Base-by-base conservation (phyloP, 2,797 vertebrate genomes). In the Darevskia mixta region DNA sequence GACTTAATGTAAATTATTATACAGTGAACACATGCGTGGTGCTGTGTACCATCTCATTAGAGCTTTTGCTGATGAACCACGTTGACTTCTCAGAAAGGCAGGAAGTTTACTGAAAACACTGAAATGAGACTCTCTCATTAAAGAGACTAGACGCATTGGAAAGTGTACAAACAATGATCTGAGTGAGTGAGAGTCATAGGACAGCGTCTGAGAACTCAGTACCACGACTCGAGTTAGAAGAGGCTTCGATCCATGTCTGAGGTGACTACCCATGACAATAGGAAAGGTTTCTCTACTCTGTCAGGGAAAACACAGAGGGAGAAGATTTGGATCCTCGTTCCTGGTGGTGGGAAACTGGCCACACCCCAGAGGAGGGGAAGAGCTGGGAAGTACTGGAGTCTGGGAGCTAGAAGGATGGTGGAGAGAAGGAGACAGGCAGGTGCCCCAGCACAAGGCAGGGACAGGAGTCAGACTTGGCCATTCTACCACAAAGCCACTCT, bases 1-100 rank as follows among this genome's bases (percentile, higher is more conserved):
- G 97, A 96, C 94, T 97, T 97, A 97, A 94, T 94, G 94, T 96
- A 96, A 93, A 95, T 94, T 93, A 92, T 90, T 95, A 92, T 94
- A 95, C 90, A 91, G 79, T 82, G 83, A 38, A 76, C 80, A 86
- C 93, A 93, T 89, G 92, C 67, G 90, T 91, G 91, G 87, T 29
- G 73, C 5, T 80, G 86, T 81, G 89, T 91, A 80, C 82, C 32
- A 35, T 91, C 45, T 49, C 83, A 81, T 85, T 86, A 79, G 88
- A 91, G 82, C 73, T 86, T 55, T 23, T 61, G 90, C 79, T 93
- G 86, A 90, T 89, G 69, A 95, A 78, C 77, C 45, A 7, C 87
- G 67, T 18, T 93, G 86, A 85, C 90, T 93, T 93, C 86, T 86
- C 69, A 85, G 85, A 87, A 32, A 84, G 87, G 25, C 41, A 72